phyloP scores from a whole-genome alignment of 2,113 vertebrate species.

The Chrysemys picta region DNA sequence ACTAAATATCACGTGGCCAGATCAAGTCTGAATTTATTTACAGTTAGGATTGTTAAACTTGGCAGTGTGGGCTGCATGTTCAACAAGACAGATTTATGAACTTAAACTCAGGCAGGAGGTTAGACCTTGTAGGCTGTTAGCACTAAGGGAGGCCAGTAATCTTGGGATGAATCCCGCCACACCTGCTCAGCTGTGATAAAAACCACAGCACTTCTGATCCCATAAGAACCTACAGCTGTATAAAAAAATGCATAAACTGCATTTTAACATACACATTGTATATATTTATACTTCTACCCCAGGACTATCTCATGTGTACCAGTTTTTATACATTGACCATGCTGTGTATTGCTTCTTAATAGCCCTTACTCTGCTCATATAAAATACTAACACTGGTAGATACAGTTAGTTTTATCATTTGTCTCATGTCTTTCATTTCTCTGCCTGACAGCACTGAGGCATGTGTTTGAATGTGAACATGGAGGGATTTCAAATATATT shows the following conservation, averaged over 20 bases:
- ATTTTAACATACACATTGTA: background rate
- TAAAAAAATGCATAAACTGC: background rate
- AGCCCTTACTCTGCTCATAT: background rate
- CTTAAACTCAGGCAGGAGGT: background rate
- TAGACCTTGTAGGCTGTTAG: background rate
- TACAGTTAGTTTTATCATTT: slow-evolving; percentile 28
- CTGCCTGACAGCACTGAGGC: background rate
- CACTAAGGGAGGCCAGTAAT: background rate
- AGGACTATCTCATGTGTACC: background rate
- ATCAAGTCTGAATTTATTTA: slow-evolving; percentile 39
- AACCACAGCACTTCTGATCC: background rate
- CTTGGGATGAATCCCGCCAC: background rate
- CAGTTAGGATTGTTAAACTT: slow-evolving; percentile 7
- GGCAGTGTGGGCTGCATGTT: background rate
- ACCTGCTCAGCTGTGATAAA: slow-evolving; percentile 40
- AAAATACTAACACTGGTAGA: background rate
- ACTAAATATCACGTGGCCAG: background rate
- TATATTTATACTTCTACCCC: background rate
- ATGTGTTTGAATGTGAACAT: background rate
- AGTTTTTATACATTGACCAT: background rate
- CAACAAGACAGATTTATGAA: slow-evolving; percentile 24
- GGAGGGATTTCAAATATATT: slow-evolving; percentile 19
- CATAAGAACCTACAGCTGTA: background rate
- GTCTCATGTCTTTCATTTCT: slow-evolving; percentile 18
- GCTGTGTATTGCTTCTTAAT: background rate